phyloP scores from a whole-genome alignment of 1,140 invertebrate genomes.

The Aphis gossypii region DNA sequence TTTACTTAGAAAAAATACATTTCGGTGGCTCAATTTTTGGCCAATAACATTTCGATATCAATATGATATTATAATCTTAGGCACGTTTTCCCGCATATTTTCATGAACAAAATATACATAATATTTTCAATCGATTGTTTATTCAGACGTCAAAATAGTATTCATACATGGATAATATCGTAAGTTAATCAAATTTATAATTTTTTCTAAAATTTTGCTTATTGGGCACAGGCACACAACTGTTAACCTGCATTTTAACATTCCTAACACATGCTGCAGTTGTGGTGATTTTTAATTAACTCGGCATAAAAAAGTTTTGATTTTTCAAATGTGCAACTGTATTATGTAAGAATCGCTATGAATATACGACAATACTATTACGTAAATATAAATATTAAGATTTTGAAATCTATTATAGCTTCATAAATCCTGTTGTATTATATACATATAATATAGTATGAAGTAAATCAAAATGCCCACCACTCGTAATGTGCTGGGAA shows the following conservation, averaged over 20 bases:
- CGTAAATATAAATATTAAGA: background rate
- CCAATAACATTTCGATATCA: no score
- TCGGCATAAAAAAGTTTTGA: background rate
- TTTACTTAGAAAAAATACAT: no score
- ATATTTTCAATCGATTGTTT: background rate
- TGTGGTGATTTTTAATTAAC: background rate
- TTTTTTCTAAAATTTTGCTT: no score
- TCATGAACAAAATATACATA: background rate
- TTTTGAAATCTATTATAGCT: background rate
- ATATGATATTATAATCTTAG: background rate
- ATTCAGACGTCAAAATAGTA: background rate
- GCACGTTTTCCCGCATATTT: background rate
- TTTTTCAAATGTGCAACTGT: no score
- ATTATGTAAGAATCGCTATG: no score
- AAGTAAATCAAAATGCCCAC: background rate
- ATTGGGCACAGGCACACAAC: no score
- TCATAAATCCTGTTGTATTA: background rate
- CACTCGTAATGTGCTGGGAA: background rate
- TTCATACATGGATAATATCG: no score
- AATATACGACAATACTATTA: background rate
- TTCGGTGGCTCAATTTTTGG: no score
- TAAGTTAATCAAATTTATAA: background rate
- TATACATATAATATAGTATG: background rate
- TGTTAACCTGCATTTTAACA: conserved; percentile 15
- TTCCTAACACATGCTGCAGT: background rate